These are phyloP conservation scores for Forficula auricularia DNA, from an alignment of 1,140 invertebrate species.

Conservation along the genomic window DNA sequence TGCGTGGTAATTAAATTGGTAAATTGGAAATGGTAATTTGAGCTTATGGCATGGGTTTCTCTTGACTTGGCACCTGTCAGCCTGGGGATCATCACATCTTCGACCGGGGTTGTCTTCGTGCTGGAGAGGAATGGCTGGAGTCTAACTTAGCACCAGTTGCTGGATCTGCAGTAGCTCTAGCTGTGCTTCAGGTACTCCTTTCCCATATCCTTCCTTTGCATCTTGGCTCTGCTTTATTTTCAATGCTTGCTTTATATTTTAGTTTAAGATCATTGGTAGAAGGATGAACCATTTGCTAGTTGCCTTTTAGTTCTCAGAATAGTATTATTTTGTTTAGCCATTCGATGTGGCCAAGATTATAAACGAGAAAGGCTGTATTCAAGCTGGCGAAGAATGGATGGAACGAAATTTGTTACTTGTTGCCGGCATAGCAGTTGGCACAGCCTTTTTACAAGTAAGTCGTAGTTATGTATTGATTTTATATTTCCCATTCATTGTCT, in stretches of 20 bases:
- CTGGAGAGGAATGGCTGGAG: conserved; percentile 88
- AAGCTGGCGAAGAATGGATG: conserved; percentile 84
- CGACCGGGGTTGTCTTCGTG: conserved; percentile 79
- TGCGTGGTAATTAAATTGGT: too few relatives aligned
- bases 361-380: conserved; percentile 83
- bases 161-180: conserved; percentile 58
- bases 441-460: conserved; percentile 81
- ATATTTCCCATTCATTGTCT: conserved; percentile 6
- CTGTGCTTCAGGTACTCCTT: conserved; percentile 59
- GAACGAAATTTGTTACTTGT: conserved; percentile 84
- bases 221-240: conserved; percentile 18
- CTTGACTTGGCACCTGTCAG: conserved; percentile 26
- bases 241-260: conserved; percentile 5
- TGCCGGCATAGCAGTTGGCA: conserved; percentile 62
- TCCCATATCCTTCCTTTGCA: not conserved
- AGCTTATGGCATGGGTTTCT: conserved; percentile 2
- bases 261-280: conserved; percentile 3
- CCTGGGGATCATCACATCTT: conserved; percentile 74
- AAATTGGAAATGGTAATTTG: too few relatives aligned
- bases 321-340: conserved; percentile 30
- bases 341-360: conserved; percentile 63
- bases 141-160: conserved; percentile 75
- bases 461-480: conserved; percentile 5
- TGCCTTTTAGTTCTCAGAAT: conserved; percentile 8
- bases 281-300: conserved; percentile 4